Conservation (phyloP, 2,797 vertebrate genomes). For the Aulostomus chinensis region DNA sequence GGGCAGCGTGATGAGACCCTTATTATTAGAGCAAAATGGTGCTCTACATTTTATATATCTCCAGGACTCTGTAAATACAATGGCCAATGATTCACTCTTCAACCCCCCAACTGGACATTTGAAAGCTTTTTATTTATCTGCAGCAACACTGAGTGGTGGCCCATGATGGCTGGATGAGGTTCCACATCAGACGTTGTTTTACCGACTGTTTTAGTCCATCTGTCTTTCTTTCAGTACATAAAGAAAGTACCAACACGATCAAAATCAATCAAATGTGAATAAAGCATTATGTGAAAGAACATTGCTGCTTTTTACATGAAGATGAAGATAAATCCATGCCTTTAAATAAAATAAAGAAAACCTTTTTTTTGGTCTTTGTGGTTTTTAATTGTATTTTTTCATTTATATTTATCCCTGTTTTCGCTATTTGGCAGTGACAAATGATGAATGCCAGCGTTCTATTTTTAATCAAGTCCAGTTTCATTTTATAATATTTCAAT, state of each 20-base stretch:
- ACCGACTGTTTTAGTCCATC: conserved; percentile 21
- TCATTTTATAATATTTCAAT: too few species aligned
- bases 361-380: conserved; percentile 20
- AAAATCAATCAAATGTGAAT: conserved; percentile 47
- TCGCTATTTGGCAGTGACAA: too few species aligned
- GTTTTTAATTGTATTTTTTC: background rate
- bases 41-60: conserved; percentile 67
- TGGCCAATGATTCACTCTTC: conserved; percentile 52
- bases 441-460: too few species aligned
- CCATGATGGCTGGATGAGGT: conserved; percentile 5
- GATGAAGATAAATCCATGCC: conserved; percentile 38
- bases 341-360: conserved; percentile 70
- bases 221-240: conserved; percentile 20
- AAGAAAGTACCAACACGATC: conserved; percentile 27
- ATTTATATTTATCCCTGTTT: background rate
- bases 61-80: conserved; percentile 76
- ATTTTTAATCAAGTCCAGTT: too few species aligned
- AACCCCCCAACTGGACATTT: conserved; percentile 53
- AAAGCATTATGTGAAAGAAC: conserved; percentile 44
- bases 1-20: conserved; percentile 66
- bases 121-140: conserved; percentile 62
- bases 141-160: conserved; percentile 44
- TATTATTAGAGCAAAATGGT: conserved; percentile 68
- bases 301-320: conserved; percentile 61
- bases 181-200: conserved; percentile 28